Conservation (phyloP, 2,113 vertebrate genomes). For the Phylloscopus trochilus region DNA sequence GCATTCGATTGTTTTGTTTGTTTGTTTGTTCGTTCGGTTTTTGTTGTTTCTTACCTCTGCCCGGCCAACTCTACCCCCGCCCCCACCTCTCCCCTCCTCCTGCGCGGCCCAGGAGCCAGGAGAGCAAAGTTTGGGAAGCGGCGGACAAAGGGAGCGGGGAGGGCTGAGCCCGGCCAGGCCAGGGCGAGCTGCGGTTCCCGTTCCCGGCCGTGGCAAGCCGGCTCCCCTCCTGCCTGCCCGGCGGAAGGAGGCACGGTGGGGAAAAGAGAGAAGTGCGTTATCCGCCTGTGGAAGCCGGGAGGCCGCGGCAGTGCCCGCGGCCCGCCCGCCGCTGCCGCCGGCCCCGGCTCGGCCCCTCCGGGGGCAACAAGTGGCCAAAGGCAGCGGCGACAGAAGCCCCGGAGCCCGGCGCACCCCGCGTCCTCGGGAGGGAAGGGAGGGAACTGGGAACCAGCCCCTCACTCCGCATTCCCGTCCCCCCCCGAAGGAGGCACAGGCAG, state of each 20-base stretch:
- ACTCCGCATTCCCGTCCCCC: background rate
- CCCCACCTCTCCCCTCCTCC: slow-evolving; percentile 6
- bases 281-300: background rate
- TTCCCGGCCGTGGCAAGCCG: background rate
- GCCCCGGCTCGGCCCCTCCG: background rate
- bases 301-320: background rate
- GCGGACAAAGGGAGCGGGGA: slow-evolving; percentile 39
- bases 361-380: slow-evolving; percentile 73
- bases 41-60: background rate
- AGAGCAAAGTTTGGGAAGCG: slow-evolving; percentile 69
- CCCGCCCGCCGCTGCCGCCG: background rate
- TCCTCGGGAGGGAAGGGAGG: background rate
- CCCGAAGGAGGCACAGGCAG: background rate
- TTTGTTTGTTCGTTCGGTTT: background rate
- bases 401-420: background rate
- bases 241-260: background rate
- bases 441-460: background rate
- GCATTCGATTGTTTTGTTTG: background rate
- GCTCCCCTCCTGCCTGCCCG: background rate
- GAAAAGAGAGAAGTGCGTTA: background rate
- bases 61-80: background rate
- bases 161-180: background rate
- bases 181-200: background rate
- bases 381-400: background rate
- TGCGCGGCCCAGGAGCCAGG: background rate